Percentiles rank a stretch among this genome's conserved stretches.
Evolutionary conservation across 2,797 vertebrate species (phyloP).

Genomic region (Hydrolagus colliei): DNA sequence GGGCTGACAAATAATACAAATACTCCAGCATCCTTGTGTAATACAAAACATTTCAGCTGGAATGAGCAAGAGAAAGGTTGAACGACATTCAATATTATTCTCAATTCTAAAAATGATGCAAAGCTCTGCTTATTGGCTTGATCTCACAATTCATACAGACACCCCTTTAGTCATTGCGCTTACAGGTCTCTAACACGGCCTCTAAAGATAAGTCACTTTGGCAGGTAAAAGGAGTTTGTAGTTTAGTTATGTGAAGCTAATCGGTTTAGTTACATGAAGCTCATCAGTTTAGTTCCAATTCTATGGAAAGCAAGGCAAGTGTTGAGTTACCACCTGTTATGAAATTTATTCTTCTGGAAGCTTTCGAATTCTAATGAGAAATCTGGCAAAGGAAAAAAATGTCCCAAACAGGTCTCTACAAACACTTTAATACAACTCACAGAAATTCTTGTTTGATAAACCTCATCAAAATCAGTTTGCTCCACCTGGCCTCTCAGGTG

Average conservation of each 20-base stretch:
- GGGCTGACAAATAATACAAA: too few species aligned
- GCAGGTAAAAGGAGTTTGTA: neutral
- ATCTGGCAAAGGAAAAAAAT: neutral
- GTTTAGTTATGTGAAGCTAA: neutral
- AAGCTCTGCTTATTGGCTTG: neutral
- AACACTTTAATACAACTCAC: neutral
- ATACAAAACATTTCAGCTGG: too few species aligned
- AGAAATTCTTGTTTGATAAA: neutral
- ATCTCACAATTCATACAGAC: too few species aligned
- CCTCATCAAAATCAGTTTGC: neutral
- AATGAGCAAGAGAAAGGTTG: too few species aligned
- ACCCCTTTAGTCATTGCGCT: neutral
- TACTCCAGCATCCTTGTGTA: too few species aligned
- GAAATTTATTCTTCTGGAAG: neutral
- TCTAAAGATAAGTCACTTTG: neutral
- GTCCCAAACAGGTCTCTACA: neutral
- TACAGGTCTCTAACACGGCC: neutral
- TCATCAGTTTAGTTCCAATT: neutral
- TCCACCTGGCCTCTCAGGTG: neutral
- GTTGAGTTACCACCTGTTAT: neutral
- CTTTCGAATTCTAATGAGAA: neutral
- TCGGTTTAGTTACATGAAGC: neutral
- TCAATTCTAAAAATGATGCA: too few species aligned
- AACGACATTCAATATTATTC: too few species aligned
- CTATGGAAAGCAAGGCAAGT: neutral